phyloP scores from a whole-genome alignment of 2,888 invertebrate genomes.

The Rhimphoctona megacephalus region DNA sequence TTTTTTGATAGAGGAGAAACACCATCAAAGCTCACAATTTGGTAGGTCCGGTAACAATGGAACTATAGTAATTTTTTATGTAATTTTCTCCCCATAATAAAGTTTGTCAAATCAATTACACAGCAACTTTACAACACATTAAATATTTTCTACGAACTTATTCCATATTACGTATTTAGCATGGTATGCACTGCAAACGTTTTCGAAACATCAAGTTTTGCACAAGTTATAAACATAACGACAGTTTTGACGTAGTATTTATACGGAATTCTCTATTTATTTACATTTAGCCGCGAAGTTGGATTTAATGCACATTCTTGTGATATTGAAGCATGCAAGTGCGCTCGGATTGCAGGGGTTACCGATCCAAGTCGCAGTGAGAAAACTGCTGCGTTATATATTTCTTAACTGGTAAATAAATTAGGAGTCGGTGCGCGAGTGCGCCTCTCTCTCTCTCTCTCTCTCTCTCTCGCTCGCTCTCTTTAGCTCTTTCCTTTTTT shows the following conservation, averaged over 20 bases:
- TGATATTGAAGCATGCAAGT: not conserved
- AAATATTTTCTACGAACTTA: not conserved
- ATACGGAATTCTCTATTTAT: not conserved
- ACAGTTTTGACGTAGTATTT: too few relatives aligned
- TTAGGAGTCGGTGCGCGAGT: conserved; percentile 36
- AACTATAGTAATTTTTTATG: too few relatives aligned
- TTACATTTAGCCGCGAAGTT: not conserved
- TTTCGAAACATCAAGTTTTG: too few relatives aligned
- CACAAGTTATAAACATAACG: too few relatives aligned
- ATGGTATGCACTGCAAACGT: too few relatives aligned
- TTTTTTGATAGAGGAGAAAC: too few relatives aligned
- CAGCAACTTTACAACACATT: not conserved
- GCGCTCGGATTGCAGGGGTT: conserved; percentile 38
- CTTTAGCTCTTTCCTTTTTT: too few relatives aligned
- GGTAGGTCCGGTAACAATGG: too few relatives aligned
- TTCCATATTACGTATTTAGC: not conserved
- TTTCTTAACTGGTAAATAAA: conserved; percentile 65
- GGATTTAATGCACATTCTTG: conserved; percentile 22
- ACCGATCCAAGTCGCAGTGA: conserved; percentile 51
- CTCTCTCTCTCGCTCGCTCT: too few relatives aligned
- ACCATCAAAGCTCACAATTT: too few relatives aligned
- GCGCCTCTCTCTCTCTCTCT: too few relatives aligned
- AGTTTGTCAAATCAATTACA: not conserved
- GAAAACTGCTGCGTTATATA: conserved; percentile 47
- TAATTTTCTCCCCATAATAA: too few relatives aligned